Percentiles rank a stretch among this genome's conserved stretches.
Conservation (phyloP, 2,797 vertebrate species). For the Fundulus diaphanus region DNA sequence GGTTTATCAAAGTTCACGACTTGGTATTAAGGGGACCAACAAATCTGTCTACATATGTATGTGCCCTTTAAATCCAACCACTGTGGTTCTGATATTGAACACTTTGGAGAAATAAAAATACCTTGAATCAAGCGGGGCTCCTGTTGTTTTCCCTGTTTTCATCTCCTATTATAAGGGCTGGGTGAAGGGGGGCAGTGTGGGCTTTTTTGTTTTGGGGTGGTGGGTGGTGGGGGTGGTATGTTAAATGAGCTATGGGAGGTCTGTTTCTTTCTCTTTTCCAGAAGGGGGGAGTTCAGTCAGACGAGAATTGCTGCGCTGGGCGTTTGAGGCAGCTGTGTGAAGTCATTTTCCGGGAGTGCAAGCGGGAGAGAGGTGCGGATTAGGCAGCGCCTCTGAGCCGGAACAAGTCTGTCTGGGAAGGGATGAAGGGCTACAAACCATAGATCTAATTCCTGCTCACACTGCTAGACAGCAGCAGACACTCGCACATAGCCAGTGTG, state of each 20-base stretch:
- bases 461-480: conserved; percentile 79
- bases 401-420: conserved; percentile 86
- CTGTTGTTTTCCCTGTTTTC: conserved; percentile 77
- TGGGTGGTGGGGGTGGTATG: conserved; percentile 73
- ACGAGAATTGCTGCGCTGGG: conserved; percentile 80
- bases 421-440: conserved; percentile 83
- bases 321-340: conserved; percentile 83
- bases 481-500: conserved; percentile 71
- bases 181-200: conserved; percentile 40
- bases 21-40: background rate
- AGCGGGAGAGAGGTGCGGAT: conserved; percentile 84
- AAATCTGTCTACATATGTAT: background rate
- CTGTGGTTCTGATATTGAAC: conserved; percentile 59
- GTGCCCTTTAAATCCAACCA: conserved; percentile 31
- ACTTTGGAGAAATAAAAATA: conserved; percentile 63
- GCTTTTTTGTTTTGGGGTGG: no score
- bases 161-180: conserved; percentile 25
- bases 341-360: conserved; percentile 82
- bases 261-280: conserved; percentile 58
- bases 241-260: conserved; percentile 85
- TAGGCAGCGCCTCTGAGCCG: conserved; percentile 84
- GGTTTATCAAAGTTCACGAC: background rate
- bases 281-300: conserved; percentile 72
- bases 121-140: conserved; percentile 74
- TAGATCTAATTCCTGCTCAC: conserved; percentile 83